Evolutionary conservation across 1,140 invertebrate genomes (phyloP).

Genomic region (Listronotus bonariensis): DNA sequence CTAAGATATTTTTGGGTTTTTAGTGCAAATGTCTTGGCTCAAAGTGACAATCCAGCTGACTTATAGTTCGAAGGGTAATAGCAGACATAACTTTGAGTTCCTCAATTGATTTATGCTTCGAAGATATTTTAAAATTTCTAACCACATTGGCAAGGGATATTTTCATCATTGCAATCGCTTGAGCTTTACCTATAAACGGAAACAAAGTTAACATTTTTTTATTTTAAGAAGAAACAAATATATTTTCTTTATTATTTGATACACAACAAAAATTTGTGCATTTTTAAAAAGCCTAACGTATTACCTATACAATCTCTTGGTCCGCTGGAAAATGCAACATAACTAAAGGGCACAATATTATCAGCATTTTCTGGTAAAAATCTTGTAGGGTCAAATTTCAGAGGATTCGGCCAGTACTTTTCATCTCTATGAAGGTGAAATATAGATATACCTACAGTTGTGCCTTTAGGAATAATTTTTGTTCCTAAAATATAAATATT

Average conservation of each 20-base stretch:
- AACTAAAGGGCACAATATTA: conserved; percentile 57
- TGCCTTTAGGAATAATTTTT: conserved; percentile 28
- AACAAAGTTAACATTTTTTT: too few species aligned
- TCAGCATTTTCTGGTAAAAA: conserved; percentile 62
- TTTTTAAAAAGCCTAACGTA: too few species aligned
- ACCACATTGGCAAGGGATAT: neutral
- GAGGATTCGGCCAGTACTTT: conserved; percentile 56
- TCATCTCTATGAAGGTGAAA: conserved; percentile 31
- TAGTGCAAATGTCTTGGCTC: neutral
- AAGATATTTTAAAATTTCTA: conserved; percentile 2
- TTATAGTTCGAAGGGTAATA: neutral
- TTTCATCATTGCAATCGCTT: conserved; percentile 7
- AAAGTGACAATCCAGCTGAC: neutral
- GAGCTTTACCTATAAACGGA: conserved; percentile 6
- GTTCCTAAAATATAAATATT: neutral
- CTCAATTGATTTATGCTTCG: conserved; percentile 1
- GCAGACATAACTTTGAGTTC: conserved; percentile 2
- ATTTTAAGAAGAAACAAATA: too few species aligned
- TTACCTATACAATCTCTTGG: conserved; percentile 65
- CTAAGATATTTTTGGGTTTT: too few species aligned
- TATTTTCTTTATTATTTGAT: too few species aligned
- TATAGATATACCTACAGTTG: conserved; percentile 10
- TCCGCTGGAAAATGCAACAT: conserved; percentile 69
- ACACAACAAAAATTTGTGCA: too few species aligned
- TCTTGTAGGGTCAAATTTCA: conserved; percentile 67